Percentiles rank a stretch among this genome's conserved stretches.
phyloP scores from a whole-genome alignment of 2,888 invertebrate species.

The Dynastes tityus region DNA sequence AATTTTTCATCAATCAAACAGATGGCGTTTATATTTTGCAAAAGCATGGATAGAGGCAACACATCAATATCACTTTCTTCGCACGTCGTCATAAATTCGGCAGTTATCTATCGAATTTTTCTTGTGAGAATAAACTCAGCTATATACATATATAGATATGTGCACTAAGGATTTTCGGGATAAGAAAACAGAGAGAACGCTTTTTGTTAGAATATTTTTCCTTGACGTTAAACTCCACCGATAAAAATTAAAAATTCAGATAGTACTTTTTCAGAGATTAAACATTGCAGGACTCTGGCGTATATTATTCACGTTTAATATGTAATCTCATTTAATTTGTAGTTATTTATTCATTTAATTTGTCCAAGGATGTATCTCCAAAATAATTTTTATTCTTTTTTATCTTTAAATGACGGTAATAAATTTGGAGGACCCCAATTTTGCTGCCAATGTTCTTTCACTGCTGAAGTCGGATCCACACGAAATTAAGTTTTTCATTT shows the following conservation, averaged over 20 bases:
- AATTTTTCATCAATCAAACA: slow-evolving; percentile 2
- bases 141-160: neutral
- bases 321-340: neutral
- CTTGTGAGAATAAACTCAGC: neutral
- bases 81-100: slow-evolving; percentile 14
- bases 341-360: neutral
- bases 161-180: neutral
- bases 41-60: neutral
- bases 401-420: neutral
- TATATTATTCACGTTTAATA: too few relatives aligned
- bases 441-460: too few relatives aligned
- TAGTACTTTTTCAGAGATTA: neutral
- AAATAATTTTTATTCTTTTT: neutral
- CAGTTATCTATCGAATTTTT: neutral
- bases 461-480: too few relatives aligned
- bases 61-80: slow-evolving; percentile 27
- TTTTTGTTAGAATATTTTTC: neutral
- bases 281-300: neutral
- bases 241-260: slow-evolving; percentile 3
- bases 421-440: too few relatives aligned
- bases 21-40: neutral
- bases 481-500: too few relatives aligned
- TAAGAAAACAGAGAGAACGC: neutral
- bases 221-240: neutral
- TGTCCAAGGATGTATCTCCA: neutral